phyloP scores from a whole-genome alignment of 2,888 invertebrate species.

The Meiosimyza platycephala region DNA sequence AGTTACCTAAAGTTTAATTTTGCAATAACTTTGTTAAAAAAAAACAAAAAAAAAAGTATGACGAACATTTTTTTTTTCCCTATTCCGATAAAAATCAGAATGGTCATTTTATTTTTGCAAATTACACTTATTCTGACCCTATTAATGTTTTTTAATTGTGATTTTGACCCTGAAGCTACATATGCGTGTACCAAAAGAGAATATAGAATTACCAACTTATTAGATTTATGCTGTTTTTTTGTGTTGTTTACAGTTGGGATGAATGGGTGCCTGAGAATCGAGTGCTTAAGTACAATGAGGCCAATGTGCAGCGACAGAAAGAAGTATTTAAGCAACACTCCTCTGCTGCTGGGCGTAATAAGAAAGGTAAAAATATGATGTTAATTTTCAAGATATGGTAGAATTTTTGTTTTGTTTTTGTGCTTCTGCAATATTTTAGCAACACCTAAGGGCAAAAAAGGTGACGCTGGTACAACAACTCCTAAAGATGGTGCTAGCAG shows the following conservation, averaged over 20 bases:
- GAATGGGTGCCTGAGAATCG: conserved; percentile 93
- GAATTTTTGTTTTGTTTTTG: conserved; percentile 3
- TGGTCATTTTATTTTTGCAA: too few relatives aligned
- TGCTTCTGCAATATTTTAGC: conserved; percentile 47
- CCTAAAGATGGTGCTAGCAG: conserved; percentile 51
- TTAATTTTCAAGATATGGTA: neutral
- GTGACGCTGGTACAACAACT: conserved; percentile 50
- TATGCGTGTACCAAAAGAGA: too few relatives aligned
- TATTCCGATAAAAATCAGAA: too few relatives aligned
- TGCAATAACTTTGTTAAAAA: too few relatives aligned
- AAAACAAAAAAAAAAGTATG: too few relatives aligned
- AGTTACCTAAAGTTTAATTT: too few relatives aligned
- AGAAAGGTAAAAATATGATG: conserved; percentile 69
- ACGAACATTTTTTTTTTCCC: too few relatives aligned
- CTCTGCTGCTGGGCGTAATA: conserved; percentile 76
- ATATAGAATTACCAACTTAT: neutral
- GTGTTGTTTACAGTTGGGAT: conserved; percentile 77
- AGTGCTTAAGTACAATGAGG: conserved; percentile 90
- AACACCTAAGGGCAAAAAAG: conserved; percentile 63
- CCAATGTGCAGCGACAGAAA: conserved; percentile 87
- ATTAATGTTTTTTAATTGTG: conserved; percentile 33
- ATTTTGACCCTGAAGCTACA: too few relatives aligned
- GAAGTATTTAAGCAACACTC: conserved; percentile 86
- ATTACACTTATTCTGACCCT: too few relatives aligned
- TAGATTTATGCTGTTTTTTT: neutral